phyloP scores from a whole-genome alignment of 2,797 vertebrate genomes.

The Tamandua tetradactyla region DNA sequence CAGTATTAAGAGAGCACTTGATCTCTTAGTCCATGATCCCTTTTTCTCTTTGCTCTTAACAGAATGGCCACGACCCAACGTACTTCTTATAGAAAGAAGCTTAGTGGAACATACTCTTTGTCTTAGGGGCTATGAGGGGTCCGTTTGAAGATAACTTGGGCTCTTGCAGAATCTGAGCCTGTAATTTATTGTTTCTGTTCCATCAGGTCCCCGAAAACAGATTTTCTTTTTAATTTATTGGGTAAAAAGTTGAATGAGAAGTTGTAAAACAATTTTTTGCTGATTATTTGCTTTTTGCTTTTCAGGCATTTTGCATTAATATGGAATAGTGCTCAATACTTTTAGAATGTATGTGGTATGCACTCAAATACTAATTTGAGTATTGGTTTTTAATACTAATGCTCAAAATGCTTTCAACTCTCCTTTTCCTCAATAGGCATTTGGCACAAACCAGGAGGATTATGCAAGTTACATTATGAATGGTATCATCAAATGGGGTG shows the following conservation, averaged over 20 bases:
- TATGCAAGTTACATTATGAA: constrained; percentile 98
- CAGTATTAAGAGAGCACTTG: not conserved
- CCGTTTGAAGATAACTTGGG: not conserved
- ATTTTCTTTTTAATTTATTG: not conserved
- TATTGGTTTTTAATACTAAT: constrained; percentile 2
- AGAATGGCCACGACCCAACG: not conserved
- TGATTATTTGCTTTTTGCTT: not conserved
- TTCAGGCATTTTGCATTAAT: constrained; percentile 28
- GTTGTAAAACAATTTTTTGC: not conserved
- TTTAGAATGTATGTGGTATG: too few relatives aligned
- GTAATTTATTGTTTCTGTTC: constrained; percentile 26
- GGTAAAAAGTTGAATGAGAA: constrained; percentile 36
- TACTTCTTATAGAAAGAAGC: constrained; percentile 5
- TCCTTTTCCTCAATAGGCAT: constrained; percentile 87
- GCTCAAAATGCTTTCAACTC: constrained; percentile 26
- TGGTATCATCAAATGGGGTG: constrained; percentile 96
- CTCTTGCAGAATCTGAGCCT: constrained; percentile 9
- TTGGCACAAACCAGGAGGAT: constrained; percentile 97
- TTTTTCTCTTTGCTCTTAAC: constrained; percentile 27
- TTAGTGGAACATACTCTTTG: not conserved
- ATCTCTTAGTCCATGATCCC: not conserved
- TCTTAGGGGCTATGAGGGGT: not conserved
- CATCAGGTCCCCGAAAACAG: not conserved
- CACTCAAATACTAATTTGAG: too few relatives aligned
- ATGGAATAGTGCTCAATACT: not conserved